Evolutionary conservation across 2,888 invertebrate genomes (phyloP), one percentile per base, ranked within the genome.

Genomic region (Mesoligia furuncula): DNA sequence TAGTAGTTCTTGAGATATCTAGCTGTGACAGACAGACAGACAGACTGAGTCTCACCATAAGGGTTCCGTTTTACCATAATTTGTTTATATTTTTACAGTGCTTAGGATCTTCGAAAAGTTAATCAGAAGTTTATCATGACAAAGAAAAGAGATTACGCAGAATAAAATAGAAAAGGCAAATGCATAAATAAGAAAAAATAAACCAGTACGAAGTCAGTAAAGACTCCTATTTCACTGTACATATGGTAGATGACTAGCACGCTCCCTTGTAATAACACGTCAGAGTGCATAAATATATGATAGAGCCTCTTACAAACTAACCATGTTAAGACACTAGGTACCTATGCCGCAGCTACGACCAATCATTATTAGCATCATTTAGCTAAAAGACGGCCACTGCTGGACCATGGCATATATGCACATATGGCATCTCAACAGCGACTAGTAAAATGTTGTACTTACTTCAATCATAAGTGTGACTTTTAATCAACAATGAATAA

Each of bases 401-500:
- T 64, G 39, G 13, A 24, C 39, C n/a, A n/a, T n/a, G n/a, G n/a
- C n/a, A n/a, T n/a, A n/a, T n/a, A n/a, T n/a, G n/a, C n/a, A n/a
- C n/a, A n/a, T n/a, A n/a, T n/a, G n/a, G 31, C 24, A 27, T 70
- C 13, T 9, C 6, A 2, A 17, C 15, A 70, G 11, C 36, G 36
- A 36, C 7, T 17, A 61, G n/a, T 36, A 8, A 3, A 27, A 61
- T 31, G 36, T 20, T 8, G 20, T 31, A 31, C 36, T 36, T 31
- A 31, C 36, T 36, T 36, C 6, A 54, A 73, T 45, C 15, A n/a
- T 20, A 73, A 42, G 2, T 36, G 5, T 45, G 45, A 13, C 48
- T 42, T 17, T 76, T 17, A 62, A 51, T 42, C 31, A 20, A 61
- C 17, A 17, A 39, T 51, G 42, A 77, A 68, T 51, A 51, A 42